Evolutionary conservation across 2,888 invertebrate genomes (phyloP), one percentile per base, ranked within the genome.

Genomic region (Protodeltote pygarga): DNA sequence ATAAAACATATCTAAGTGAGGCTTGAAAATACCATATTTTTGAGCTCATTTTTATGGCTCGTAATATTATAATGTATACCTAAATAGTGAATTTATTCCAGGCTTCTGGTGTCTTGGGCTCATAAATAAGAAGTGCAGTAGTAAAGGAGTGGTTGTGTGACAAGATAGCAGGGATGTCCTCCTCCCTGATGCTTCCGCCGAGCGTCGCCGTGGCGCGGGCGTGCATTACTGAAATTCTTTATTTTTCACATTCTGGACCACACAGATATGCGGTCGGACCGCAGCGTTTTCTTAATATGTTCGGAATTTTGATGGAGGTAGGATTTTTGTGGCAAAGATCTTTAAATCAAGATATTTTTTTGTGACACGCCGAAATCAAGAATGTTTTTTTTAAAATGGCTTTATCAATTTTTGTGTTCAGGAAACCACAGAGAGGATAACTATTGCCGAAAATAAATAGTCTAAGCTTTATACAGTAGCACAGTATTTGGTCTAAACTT

Each of bases 161-260:
- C 87, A 85, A 88, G 89, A 88, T 88, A 89, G 80, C 80, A 70
- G 73, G 71, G 77, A 77, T 81, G 77, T n/a, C 81, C 76, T 75
- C 75, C 76, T 75, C 76, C 73, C 76, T 78, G 80, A 82, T 78
- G 79, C 76, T 84, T 83, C 82, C 79, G 79, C 20, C 9, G 29
- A 63, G 29, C 71, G 73, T 62, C 71, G 73, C 73, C 65, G 73
- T 63, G 71, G 74, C 75, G 73, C 71, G 67, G 65, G 73, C 73
- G 71, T 79, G 80, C 84, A 83, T 85, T 83, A 83, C 80, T 68
- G 64, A 75, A 77, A 80, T 82, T 75, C 81, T 85, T 86, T 87
- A 85, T 86, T 83, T 85, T 81, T 78, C 76, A 70, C 72, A 78
- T 75, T 70, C 60, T 58, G 21, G 24, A 14, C 32, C 0, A 13